phyloP scores from a whole-genome alignment of 2,797 vertebrate genomes.

The Lycodopsis pacificus region DNA sequence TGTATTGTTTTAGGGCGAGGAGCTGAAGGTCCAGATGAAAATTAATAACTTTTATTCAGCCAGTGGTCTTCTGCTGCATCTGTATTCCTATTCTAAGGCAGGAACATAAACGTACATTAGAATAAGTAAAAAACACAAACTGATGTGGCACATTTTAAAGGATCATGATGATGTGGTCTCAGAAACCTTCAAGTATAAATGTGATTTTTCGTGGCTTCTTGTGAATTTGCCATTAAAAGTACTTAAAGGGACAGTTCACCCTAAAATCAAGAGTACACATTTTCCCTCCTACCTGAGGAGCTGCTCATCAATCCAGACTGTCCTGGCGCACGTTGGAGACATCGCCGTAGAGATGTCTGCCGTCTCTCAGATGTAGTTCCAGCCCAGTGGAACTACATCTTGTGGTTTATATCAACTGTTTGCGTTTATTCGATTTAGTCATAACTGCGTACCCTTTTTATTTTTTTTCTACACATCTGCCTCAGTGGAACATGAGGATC shows the following conservation, averaged over 20 bases:
- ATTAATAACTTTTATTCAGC: constrained; percentile 58
- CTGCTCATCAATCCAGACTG: background rate
- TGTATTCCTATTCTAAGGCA: too few species aligned
- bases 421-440: constrained; percentile 67
- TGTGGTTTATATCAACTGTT: constrained; percentile 36
- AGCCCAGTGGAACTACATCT: background rate
- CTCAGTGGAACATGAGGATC: constrained; percentile 58
- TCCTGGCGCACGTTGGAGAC: too few species aligned
- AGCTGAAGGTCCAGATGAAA: constrained; percentile 43
- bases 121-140: too few species aligned
- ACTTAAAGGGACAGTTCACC: background rate
- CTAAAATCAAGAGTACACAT: background rate
- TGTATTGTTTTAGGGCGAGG: constrained; percentile 42
- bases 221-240: background rate
- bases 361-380: too few species aligned
- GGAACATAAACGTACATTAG: too few species aligned
- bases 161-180: too few species aligned
- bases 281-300: background rate
- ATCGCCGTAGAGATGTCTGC: too few species aligned
- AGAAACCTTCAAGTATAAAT: too few species aligned
- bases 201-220: background rate
- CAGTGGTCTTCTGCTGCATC: constrained; percentile 45
- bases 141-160: too few species aligned
- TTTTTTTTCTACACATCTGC: constrained; percentile 39
- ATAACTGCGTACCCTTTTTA: constrained; percentile 50